Conservation (phyloP, 2,888 invertebrate genomes). For the Archips xylosteana region DNA sequence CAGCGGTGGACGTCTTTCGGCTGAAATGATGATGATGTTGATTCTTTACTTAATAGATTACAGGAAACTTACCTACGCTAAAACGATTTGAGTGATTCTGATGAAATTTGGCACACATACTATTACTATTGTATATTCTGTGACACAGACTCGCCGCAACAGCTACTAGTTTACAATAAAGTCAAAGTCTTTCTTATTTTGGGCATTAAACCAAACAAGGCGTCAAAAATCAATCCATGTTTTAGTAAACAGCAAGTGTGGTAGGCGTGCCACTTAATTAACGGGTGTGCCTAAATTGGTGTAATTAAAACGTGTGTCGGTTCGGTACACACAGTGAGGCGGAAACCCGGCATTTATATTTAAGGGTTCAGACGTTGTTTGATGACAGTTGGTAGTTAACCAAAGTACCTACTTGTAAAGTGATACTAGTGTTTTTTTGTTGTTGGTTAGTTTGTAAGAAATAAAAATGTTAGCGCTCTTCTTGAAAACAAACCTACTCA, state of each 20-base stretch:
- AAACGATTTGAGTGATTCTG: too few species aligned
- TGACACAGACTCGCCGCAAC: too few species aligned
- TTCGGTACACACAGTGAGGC: slow-evolving; percentile 42
- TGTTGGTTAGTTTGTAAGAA: too few species aligned
- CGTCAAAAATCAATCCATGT: slow-evolving; percentile 38
- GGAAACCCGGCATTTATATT: not conserved
- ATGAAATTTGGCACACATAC: too few species aligned
- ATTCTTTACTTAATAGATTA: too few species aligned
- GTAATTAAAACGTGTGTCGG: slow-evolving; percentile 60
- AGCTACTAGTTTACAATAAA: not conserved
- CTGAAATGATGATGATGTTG: too few species aligned
- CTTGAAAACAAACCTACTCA: too few species aligned
- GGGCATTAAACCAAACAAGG: not conserved
- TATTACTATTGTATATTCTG: too few species aligned
- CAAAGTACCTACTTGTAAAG: not conserved
- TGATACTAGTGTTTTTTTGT: too few species aligned
- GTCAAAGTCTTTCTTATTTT: not conserved
- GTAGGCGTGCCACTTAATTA: slow-evolving; percentile 66
- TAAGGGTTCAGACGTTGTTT: not conserved
- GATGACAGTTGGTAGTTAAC: not conserved
- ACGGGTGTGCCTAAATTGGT: slow-evolving; percentile 72
- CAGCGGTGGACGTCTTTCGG: too few species aligned
- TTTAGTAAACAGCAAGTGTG: slow-evolving; percentile 44
- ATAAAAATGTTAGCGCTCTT: too few species aligned
- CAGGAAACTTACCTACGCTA: too few species aligned